Evolutionary conservation across 2,888 invertebrate genomes (phyloP).

Genomic region (Philhelius pedissequus): DNA sequence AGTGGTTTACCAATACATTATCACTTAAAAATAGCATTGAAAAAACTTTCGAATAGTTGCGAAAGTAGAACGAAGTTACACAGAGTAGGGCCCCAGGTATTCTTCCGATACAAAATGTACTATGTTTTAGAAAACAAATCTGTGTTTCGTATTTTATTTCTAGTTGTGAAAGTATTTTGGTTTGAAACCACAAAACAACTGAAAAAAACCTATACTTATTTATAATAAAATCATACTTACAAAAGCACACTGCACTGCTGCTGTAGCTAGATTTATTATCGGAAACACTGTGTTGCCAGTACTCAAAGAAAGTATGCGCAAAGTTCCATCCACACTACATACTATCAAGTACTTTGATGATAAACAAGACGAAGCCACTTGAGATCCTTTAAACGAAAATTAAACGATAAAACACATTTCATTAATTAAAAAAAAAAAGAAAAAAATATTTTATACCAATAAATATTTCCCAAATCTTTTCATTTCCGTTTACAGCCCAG

Average conservation of each 20-base stretch:
- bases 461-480: slow-evolving; percentile 86
- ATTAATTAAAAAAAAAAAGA: slow-evolving; percentile 53
- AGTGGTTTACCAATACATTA: no score
- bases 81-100: no score
- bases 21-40: no score
- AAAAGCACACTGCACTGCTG: slow-evolving; percentile 77
- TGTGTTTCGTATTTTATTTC: no score
- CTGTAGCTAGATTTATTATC: slow-evolving; percentile 74
- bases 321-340: slow-evolving; percentile 77
- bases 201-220: no score
- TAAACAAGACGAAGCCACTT: slow-evolving; percentile 76
- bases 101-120: no score
- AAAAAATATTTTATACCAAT: slow-evolving; percentile 77
- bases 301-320: slow-evolving; percentile 74
- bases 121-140: no score
- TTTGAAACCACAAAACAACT: no score
- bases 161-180: no score
- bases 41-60: no score
- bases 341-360: slow-evolving; percentile 76
- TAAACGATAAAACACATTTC: slow-evolving; percentile 39
- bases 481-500: slow-evolving; percentile 81
- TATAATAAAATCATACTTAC: slow-evolving; percentile 71
- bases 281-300: slow-evolving; percentile 76
- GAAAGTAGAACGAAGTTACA: no score
- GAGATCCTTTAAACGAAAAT: slow-evolving; percentile 73